phyloP scores from a whole-genome alignment of 2,797 vertebrate genomes.

The Delichon dasypus region DNA sequence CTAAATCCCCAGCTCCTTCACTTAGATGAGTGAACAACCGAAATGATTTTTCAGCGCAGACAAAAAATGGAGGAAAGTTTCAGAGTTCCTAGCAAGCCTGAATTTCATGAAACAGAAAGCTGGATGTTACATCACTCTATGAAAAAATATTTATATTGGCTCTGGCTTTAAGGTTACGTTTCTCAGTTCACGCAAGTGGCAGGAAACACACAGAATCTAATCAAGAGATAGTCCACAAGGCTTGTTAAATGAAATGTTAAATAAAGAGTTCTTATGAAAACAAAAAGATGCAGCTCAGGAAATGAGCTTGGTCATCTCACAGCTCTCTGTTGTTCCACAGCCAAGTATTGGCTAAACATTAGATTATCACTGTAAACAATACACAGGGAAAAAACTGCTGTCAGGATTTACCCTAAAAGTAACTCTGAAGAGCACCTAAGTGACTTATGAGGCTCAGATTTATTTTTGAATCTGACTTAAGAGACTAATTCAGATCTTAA shows the following conservation, averaged over 20 bases:
- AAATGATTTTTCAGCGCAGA: neutral
- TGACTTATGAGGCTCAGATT: neutral
- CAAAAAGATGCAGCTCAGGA: constrained; percentile 55
- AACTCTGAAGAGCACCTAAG: neutral
- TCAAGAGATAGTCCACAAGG: constrained; percentile 50
- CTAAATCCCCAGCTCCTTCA: neutral
- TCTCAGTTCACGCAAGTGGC: constrained; percentile 44
- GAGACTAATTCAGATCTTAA: neutral
- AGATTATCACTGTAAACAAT: neutral
- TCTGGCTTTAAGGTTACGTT: constrained; percentile 30
- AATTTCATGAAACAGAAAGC: constrained; percentile 26
- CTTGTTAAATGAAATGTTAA: constrained; percentile 40
- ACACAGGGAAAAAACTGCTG: neutral
- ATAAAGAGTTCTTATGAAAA: constrained; percentile 44
- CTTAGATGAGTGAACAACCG: rapidly evolving
- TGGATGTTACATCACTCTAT: constrained; percentile 25
- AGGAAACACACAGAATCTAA: constrained; percentile 52
- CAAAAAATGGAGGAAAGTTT: neutral
- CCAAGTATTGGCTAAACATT: neutral
- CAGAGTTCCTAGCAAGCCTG: neutral
- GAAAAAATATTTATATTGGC: constrained; percentile 61
- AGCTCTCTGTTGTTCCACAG: neutral
- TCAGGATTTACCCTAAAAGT: neutral
- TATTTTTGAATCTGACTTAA: neutral
- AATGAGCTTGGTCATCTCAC: constrained; percentile 55